phyloP scores from a whole-genome alignment of 1,140 invertebrate genomes.

The Agrypnia vestita region DNA sequence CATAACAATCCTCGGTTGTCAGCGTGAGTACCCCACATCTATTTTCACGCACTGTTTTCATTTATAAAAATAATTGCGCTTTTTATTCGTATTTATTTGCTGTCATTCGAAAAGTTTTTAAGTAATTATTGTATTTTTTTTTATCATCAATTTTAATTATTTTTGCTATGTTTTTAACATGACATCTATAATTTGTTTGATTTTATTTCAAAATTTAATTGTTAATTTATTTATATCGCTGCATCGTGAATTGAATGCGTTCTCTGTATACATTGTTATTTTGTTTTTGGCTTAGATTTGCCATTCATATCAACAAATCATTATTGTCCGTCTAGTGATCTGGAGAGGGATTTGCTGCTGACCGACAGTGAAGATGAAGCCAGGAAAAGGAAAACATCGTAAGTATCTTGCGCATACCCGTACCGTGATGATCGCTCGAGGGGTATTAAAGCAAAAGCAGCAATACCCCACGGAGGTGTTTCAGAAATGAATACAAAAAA shows the following conservation, averaged over 20 bases:
- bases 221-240: slow-evolving; percentile 40
- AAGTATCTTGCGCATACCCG: slow-evolving; percentile 42
- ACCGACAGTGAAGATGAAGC: slow-evolving; percentile 62
- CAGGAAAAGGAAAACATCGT: slow-evolving; percentile 59
- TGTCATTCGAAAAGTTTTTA: neutral
- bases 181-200: neutral
- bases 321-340: slow-evolving; percentile 46
- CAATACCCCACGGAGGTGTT: too few species aligned
- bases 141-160: neutral
- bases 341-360: slow-evolving; percentile 54
- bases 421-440: too few species aligned
- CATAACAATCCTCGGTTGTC: slow-evolving; percentile 53
- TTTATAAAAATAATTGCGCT: neutral
- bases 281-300: too few species aligned
- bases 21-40: slow-evolving; percentile 47
- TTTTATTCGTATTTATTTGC: neutral
- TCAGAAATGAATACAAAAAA: too few species aligned
- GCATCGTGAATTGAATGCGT: too few species aligned
- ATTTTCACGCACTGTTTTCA: neutral
- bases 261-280: too few species aligned
- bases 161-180: too few species aligned
- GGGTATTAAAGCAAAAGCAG: too few species aligned
- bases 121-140: neutral
- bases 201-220: slow-evolving; percentile 20
- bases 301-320: too few species aligned